Evolutionary conservation across 2,113 vertebrate genomes (phyloP).

Genomic region (Anhinga rufa): DNA sequence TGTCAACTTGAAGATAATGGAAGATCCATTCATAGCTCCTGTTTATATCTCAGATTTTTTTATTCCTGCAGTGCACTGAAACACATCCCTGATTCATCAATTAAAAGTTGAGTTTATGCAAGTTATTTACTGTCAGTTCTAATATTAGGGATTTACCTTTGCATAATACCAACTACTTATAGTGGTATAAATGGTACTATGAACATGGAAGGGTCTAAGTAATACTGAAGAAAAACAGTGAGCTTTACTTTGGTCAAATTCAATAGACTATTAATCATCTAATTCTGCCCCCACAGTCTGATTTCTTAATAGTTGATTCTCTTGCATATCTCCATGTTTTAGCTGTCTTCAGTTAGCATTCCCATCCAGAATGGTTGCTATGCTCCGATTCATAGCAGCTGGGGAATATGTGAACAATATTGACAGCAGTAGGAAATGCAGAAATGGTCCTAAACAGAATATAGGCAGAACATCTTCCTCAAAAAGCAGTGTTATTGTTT

Average conservation of each 20-base stretch:
- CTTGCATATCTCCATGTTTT: background rate
- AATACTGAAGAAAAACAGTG: background rate
- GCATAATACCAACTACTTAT: background rate
- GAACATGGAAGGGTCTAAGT: background rate
- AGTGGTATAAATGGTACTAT: background rate
- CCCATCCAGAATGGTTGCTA: background rate
- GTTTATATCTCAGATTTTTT: background rate
- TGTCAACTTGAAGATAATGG: background rate
- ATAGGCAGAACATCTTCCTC: background rate
- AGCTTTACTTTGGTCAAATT: background rate
- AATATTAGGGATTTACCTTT: background rate
- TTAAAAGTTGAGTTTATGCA: background rate
- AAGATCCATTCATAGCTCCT: background rate
- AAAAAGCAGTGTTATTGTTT: background rate
- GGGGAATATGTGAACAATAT: background rate
- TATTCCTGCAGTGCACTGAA: background rate
- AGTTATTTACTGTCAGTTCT: background rate
- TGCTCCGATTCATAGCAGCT: background rate
- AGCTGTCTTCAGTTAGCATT: background rate
- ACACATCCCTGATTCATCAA: background rate
- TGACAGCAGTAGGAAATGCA: background rate
- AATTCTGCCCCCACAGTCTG: background rate
- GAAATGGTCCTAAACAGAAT: background rate
- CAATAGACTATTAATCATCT: background rate
- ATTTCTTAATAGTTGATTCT: background rate